phyloP scores from a whole-genome alignment of 2,113 vertebrate species.

The Macquaria australasica region DNA sequence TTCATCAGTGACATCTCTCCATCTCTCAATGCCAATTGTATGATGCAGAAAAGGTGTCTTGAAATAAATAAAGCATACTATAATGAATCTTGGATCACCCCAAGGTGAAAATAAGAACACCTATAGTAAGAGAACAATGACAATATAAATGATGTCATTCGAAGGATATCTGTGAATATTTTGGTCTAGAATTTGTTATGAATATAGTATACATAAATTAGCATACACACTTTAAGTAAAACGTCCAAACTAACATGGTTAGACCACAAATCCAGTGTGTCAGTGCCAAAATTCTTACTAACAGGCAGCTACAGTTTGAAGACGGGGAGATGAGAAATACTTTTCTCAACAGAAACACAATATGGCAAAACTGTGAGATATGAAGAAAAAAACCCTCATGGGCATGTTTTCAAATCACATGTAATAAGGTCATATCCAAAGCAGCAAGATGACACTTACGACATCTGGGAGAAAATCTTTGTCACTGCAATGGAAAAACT shows the following conservation, averaged over 20 bases:
- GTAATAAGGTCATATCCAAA: background rate
- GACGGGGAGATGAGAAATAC: background rate
- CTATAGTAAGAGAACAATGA: background rate
- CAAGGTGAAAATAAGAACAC: background rate
- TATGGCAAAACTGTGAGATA: background rate
- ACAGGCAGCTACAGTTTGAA: background rate
- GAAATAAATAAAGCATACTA: background rate
- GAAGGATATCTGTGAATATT: background rate
- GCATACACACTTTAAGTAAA: background rate
- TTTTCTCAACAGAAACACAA: too few species aligned
- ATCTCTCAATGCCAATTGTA: background rate
- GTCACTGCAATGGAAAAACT: background rate
- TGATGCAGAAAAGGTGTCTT: background rate
- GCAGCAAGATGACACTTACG: background rate
- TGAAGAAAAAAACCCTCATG: background rate
- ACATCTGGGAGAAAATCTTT: background rate
- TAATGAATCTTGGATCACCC: background rate
- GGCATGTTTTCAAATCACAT: background rate
- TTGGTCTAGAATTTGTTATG: background rate
- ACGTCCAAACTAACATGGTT: background rate
- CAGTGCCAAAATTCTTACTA: background rate
- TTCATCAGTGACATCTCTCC: background rate
- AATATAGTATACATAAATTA: background rate
- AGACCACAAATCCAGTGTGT: background rate
- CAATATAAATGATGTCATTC: background rate